Conservation (phyloP, 1,140 invertebrate species). For the Cydia amplana region DNA sequence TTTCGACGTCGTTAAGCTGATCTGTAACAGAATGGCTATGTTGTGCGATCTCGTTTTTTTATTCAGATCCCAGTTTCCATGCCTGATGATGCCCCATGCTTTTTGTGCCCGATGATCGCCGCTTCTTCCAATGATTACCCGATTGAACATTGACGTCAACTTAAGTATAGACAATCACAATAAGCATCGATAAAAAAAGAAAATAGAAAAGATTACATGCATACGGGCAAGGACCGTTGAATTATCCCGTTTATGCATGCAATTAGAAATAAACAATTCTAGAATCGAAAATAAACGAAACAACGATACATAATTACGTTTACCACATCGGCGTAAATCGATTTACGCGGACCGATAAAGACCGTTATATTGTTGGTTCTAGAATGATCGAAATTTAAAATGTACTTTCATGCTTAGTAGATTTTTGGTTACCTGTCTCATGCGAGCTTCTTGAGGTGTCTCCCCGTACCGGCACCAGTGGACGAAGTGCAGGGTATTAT, state of each 20-base stretch:
- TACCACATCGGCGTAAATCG: constrained; percentile 22
- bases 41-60: constrained; percentile 69
- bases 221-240: constrained; percentile 29
- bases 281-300: constrained; percentile 45
- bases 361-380: constrained; percentile 43
- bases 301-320: constrained; percentile 27
- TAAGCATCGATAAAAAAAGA: constrained; percentile 19
- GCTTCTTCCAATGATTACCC: constrained; percentile 11
- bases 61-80: constrained; percentile 50
- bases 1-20: constrained; percentile 79
- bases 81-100: constrained; percentile 57
- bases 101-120: constrained; percentile 45
- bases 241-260: constrained; percentile 27
- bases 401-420: constrained; percentile 25
- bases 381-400: constrained; percentile 43
- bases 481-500: constrained; percentile 85
- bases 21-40: constrained; percentile 78
- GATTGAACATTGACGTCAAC: constrained; percentile 19
- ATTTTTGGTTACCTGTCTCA: constrained; percentile 81
- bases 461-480: constrained; percentile 85
- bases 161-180: constrained; percentile 22
- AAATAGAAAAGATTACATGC: constrained; percentile 28
- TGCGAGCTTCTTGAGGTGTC: constrained; percentile 82
- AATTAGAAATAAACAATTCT: constrained; percentile 42
- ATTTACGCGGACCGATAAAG: constrained; percentile 8